Conservation (phyloP, 2,888 invertebrate species). For the Melieria omissa region DNA sequence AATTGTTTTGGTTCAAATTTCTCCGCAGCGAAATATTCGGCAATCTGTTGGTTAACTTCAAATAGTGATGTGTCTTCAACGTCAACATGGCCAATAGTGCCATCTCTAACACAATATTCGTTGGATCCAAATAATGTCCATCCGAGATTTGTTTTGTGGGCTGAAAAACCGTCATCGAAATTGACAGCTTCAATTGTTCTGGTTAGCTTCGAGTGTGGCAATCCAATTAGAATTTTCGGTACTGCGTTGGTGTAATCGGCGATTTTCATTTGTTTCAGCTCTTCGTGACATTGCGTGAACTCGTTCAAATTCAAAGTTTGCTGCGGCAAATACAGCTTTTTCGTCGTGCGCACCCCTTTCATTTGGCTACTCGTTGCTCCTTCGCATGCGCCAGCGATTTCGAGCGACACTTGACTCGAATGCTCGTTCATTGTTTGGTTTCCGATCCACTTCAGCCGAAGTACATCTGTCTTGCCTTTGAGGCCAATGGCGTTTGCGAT, state of each 20-base stretch:
- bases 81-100: too few species aligned
- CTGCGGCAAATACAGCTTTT: background rate
- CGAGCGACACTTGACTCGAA: background rate
- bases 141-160: conserved; percentile 11
- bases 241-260: conserved; percentile 2
- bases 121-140: conserved; percentile 16
- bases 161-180: conserved; percentile 13
- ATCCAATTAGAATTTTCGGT: conserved; percentile 16
- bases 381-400: conserved; percentile 9
- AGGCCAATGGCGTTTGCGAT: conserved; percentile 1
- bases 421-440: conserved; percentile 21
- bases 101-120: background rate
- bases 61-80: background rate
- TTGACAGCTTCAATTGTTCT: conserved; percentile 9
- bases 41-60: background rate
- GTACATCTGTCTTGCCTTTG: conserved; percentile 4
- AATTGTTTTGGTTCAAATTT: background rate
- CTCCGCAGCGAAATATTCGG: conserved; percentile 12
- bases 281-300: background rate
- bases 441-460: conserved; percentile 13
- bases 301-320: conserved; percentile 12
- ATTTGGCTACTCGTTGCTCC: background rate
- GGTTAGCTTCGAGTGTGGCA: conserved; percentile 1
- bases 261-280: background rate
- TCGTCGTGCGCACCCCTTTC: conserved; percentile 7